A percentile compares a stretch with the other conserved stretches of the same genome.
These are phyloP conservation scores for Bombylius major DNA, from an alignment of 2,888 invertebrate genomes.

Conservation along the genomic window DNA sequence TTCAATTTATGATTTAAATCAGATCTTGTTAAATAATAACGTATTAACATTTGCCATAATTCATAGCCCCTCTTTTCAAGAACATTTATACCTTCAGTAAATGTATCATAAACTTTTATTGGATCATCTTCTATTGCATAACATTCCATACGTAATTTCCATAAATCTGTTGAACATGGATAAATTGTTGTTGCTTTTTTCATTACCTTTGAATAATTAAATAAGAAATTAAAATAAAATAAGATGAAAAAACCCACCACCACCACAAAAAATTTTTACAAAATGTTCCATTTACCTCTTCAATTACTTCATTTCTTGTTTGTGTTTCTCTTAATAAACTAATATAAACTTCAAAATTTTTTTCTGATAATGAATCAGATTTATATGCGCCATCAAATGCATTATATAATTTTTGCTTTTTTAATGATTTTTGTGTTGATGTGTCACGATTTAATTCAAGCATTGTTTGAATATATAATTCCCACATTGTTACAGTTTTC, in stretches of 20 bases:
- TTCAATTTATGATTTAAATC: constrained; percentile 20
- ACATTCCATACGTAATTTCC: constrained; percentile 40
- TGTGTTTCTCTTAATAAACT: constrained; percentile 20
- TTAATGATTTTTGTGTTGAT: constrained; percentile 36
- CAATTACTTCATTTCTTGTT: constrained; percentile 1
- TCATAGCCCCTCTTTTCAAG: constrained; percentile 18
- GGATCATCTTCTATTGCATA: constrained; percentile 36
- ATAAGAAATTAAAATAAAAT: constrained; percentile 12
- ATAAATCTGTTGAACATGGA: constrained; percentile 38
- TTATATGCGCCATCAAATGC: constrained; percentile 41
- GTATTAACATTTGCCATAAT: constrained; percentile 26
- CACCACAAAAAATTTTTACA: background rate
- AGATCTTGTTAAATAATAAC: constrained; percentile 25
- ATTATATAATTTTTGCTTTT: constrained; percentile 38
- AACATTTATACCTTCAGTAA: constrained; percentile 27
- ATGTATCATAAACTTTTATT: constrained; percentile 33
- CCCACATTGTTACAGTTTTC: constrained; percentile 43
- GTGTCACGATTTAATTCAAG: constrained; percentile 40
- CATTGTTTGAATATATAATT: constrained; percentile 43
- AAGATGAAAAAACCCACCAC: too few relatives aligned
- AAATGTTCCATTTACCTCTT: constrained; percentile 6
- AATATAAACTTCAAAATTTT: constrained; percentile 40
- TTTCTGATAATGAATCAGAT: constrained; percentile 37
- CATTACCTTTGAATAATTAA: constrained; percentile 26
- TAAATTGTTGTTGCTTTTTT: constrained; percentile 37